A percentile compares a stretch with the other conserved stretches of the same genome.
Evolutionary conservation across 1,140 invertebrate genomes (phyloP).

Genomic region (Nomia melanderi): DNA sequence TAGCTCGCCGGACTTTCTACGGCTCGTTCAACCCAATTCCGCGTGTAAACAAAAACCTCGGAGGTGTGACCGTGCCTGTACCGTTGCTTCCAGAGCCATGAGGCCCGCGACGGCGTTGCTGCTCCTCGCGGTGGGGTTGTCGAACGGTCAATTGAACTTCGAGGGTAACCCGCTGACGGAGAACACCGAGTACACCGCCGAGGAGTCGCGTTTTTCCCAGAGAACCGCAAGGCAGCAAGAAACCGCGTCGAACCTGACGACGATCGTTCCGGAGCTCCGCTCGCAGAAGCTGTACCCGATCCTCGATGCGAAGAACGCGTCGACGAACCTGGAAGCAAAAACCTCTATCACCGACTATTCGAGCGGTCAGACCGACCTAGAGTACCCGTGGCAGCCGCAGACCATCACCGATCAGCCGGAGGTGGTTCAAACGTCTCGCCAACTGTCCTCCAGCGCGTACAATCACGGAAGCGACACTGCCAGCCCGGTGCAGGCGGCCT

Average conservation of each 20-base stretch:
- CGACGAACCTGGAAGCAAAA: background rate
- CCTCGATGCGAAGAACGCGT: background rate
- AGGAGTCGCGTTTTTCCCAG: conserved; percentile 68
- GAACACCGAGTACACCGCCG: conserved; percentile 74
- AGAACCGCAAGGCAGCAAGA: conserved; percentile 39
- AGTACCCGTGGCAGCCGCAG: no score
- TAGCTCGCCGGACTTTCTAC: no score
- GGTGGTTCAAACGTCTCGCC: background rate
- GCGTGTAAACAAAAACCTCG: no score
- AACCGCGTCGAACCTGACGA: conserved; percentile 13
- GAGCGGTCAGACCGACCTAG: no score
- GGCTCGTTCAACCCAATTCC: no score
- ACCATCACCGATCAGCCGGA: background rate
- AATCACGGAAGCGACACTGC: no score
- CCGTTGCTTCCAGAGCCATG: conserved; percentile 56
- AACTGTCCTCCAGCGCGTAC: background rate
- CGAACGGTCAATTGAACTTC: conserved; percentile 73
- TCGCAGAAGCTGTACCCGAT: conserved; percentile 33
- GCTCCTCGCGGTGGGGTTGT: conserved; percentile 41
- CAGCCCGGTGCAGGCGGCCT: conserved; percentile 18
- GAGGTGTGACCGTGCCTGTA: background rate
- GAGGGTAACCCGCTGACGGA: conserved; percentile 76
- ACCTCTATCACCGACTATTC: no score
- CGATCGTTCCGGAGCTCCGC: background rate
- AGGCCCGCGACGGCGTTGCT: conserved; percentile 46